phyloP scores from a whole-genome alignment of 2,113 vertebrate species.

The human (Homo sapiens) region GRCh38 chr9:553001-553500 shows the following conservation, averaged over 20 bases:
- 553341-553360: background rate
- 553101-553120: too few species aligned
- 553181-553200: background rate
- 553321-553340: background rate
- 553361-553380: background rate
- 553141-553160: background rate
- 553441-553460: background rate
- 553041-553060: too few species aligned
- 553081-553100: too few species aligned
- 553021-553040: too few species aligned
- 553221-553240: background rate
- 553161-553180: constrained; percentile 12
- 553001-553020: too few species aligned
- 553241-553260: background rate
- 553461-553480: background rate
- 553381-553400: background rate
- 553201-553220: background rate
- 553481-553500: background rate
- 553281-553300: background rate
- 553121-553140: too few species aligned
- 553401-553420: background rate
- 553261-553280: background rate
- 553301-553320: background rate
- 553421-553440: background rate
- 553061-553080: too few species aligned